Evolutionary conservation across 2,888 invertebrate species (phyloP).

Genomic region (Thera obeliscata): DNA sequence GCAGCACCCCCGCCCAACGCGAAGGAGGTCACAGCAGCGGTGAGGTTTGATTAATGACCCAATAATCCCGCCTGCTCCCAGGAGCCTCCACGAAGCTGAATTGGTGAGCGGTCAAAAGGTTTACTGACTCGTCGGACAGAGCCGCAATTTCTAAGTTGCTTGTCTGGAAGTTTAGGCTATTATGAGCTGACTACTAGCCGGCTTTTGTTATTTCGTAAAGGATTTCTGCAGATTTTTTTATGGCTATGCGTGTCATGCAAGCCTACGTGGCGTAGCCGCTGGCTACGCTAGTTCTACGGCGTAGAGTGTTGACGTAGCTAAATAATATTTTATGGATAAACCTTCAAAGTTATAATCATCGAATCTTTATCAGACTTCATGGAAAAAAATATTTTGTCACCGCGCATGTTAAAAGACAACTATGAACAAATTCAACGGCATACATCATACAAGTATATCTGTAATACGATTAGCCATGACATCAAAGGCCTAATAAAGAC

Average conservation of each 20-base stretch:
- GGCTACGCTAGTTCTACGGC: slow-evolving; percentile 14
- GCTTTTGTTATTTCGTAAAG: slow-evolving; percentile 8
- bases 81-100: slow-evolving; percentile 82
- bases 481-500: slow-evolving; percentile 36
- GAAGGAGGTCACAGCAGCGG: slow-evolving; percentile 50
- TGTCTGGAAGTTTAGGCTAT: slow-evolving; percentile 26
- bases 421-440: no score
- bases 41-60: slow-evolving; percentile 81
- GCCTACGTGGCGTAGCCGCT: background rate
- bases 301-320: background rate
- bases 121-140: slow-evolving; percentile 76
- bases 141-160: slow-evolving; percentile 50
- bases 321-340: no score
- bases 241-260: background rate
- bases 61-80: slow-evolving; percentile 76
- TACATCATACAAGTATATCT: background rate
- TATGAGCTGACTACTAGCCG: slow-evolving; percentile 7
- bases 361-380: no score
- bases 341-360: no score
- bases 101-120: slow-evolving; percentile 84
- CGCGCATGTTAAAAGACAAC: no score
- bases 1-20: slow-evolving; percentile 26
- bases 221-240: background rate
- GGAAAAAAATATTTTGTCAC: no score
- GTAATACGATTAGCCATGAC: slow-evolving; percentile 21